Evolutionary conservation across 2,797 vertebrate species (phyloP).

Genomic region (Acipenser transmontanus): DNA sequence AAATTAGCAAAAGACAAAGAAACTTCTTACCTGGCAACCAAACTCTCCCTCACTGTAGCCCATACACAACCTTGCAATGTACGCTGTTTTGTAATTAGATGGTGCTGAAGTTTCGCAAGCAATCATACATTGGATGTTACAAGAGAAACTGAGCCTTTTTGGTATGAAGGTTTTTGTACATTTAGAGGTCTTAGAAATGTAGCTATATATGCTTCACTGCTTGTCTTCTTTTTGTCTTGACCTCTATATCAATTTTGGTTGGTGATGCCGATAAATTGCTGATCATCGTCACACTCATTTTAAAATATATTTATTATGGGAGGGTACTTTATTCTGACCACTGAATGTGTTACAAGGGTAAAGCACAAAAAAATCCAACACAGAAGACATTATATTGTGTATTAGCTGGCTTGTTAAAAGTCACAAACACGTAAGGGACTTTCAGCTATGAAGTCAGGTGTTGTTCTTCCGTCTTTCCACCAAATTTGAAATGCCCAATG

Average conservation of each 20-base stretch:
- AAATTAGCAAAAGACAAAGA: conserved; percentile 1
- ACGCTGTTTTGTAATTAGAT: conserved; percentile 6
- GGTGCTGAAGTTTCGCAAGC: not conserved
- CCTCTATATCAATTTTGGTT: not conserved
- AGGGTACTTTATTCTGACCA: not conserved
- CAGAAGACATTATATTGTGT: too few relatives aligned
- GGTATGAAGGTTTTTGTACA: not conserved
- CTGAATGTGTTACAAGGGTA: not conserved
- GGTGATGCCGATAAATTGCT: not conserved
- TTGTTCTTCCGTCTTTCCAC: too few relatives aligned
- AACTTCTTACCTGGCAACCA: not conserved
- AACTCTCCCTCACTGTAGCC: not conserved
- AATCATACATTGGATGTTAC: conserved; percentile 4
- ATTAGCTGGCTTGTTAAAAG: too few relatives aligned
- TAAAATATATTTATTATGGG: not conserved
- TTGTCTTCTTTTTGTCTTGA: conserved; percentile 1
- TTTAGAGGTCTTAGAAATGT: not conserved
- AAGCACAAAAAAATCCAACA: not conserved
- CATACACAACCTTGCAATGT: conserved; percentile 1
- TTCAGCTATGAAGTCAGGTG: too few relatives aligned
- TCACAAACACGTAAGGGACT: too few relatives aligned
- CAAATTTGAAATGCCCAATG: too few relatives aligned
- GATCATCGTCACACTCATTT: not conserved
- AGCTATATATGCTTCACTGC: conserved; percentile 2
- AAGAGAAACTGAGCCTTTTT: conserved; percentile 3